Evolutionary conservation across 2,888 invertebrate genomes (phyloP), one percentile per base, ranked within the genome.

Genomic region (Agrochola litura): DNA sequence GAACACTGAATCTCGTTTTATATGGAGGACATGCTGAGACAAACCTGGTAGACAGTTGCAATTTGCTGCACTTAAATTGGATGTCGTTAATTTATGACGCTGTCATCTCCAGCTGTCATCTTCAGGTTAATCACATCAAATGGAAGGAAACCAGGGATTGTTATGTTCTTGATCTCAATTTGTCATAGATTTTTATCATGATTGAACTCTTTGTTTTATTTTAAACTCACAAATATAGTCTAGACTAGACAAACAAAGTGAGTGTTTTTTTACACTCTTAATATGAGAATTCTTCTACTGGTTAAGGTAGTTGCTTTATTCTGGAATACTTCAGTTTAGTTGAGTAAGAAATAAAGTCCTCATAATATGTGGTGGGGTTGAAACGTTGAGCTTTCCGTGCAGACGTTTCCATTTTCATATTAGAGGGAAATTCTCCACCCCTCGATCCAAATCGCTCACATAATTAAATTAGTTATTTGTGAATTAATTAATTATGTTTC

Each of bases 1-100:
- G 81, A 79, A 82, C 81, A 77, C 65, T 79, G 80, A 82, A 72
- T 81, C 77, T 88, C 56, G 72, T 83, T 86, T 85, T 81, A 86
- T 88, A 73, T 65, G 67, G 70, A 77, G 77, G 77, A 78, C 74
- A 63, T 25, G 67, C 63, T 81, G 74, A 73, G 69, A 76, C 22
- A 41, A 64, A 54, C 60, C 43, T 64, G 86, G 69, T 76, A 82
- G 74, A 82, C 77, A 43, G 66, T 77, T 73, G 68, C 60, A 60
- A 74, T 72, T 74, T 14, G 60, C 52, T 80, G 77, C 64, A 76
- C 60, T 69, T 68, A 41, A 41, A 58, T 68, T 78, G 54, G 58
- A 49, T 60, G 22, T 60, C 41, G n/a, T n/a, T 30, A 64, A 64
- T 73, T 72, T 69, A 69, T 52, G 61, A 64, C 37, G 12, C 43